A percentile compares a stretch with the other conserved stretches of the same genome.
Conservation (phyloP, 2,888 invertebrate genomes). For the Pilophorus perplexus region DNA sequence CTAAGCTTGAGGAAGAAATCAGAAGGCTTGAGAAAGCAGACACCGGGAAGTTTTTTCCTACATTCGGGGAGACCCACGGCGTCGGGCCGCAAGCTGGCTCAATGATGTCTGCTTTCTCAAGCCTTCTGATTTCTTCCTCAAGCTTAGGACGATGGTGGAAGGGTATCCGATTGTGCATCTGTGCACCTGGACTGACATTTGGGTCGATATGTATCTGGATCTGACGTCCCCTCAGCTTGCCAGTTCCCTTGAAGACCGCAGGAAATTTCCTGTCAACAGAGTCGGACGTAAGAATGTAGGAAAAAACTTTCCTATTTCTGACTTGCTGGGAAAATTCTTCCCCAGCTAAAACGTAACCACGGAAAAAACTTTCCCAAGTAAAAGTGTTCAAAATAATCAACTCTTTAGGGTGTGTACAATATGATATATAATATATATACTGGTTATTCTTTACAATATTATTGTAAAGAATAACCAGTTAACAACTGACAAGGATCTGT, state of each 20-base stretch:
- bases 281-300: neutral
- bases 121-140: neutral
- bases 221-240: neutral
- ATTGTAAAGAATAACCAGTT: no score
- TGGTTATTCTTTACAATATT: no score
- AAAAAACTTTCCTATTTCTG: no score
- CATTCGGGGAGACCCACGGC: neutral
- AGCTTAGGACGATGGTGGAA: neutral
- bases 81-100: neutral
- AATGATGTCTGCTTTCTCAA: slow-evolving; percentile 2
- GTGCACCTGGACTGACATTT: neutral
- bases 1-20: neutral
- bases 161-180: neutral
- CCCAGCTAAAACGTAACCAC: no score
- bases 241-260: neutral
- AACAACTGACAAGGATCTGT: no score
- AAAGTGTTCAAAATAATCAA: no score
- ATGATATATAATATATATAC: no score
- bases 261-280: neutral
- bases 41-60: neutral
- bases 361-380: no score
- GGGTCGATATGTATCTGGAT: neutral
- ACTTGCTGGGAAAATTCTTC: no score
- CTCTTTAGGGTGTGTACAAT: no score
- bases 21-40: neutral